Base-by-base conservation (phyloP, 2,113 vertebrate species). In the Acanthochromis polyacanthus region DNA sequence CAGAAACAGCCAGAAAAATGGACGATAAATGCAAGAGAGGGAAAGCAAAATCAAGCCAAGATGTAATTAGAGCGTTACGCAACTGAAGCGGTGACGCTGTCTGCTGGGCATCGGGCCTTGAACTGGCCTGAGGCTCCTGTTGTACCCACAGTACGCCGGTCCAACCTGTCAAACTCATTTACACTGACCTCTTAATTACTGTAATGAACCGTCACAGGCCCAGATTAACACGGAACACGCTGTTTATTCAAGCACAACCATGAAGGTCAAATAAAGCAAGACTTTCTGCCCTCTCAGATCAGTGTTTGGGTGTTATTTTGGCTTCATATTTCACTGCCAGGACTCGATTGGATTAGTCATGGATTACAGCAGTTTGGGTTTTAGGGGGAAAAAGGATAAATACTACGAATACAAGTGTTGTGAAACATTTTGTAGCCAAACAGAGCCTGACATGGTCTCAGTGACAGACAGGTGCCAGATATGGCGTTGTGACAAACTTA, bases 21-120 rank as follows among this genome's bases (percentile, higher is more conserved):
- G n/a, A 72, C 30, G 12, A 4, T 17, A 30, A 51, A 40, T 0
- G 3, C 56, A 61, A 14, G 22, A 57, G 15, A 77, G 68, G 45
- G 63, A 75, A 55, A 40, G 32, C 17, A 19, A 69, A 69, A 28
- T 36, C 0, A 1, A 83, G 83, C 78, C 67, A 77, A 76, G 80
- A 82, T 60, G 56, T 82, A 78, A 89, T 86, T 78, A 83, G 83
- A 55, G 25, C 20, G 71, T 92, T 93, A 50, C 16, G 60, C 92
- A 93, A 93, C 4, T 3, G 43, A 2, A 19, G 22, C 59, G 22
- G 38, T 83, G 87, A 86, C 38, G 75, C 72, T 73, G 52, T 63
- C n/a, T 5, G 23, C 69, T 36, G 51, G 59, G 57, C 75, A 8
- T 43, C 1, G 7, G 50, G 28, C 52, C 66, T 48, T 4, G 48